Percentiles rank a stretch among this genome's conserved stretches.
Evolutionary conservation across 2,113 vertebrate genomes (phyloP).

Genomic region (Oncorhynchus gorbuscha): DNA sequence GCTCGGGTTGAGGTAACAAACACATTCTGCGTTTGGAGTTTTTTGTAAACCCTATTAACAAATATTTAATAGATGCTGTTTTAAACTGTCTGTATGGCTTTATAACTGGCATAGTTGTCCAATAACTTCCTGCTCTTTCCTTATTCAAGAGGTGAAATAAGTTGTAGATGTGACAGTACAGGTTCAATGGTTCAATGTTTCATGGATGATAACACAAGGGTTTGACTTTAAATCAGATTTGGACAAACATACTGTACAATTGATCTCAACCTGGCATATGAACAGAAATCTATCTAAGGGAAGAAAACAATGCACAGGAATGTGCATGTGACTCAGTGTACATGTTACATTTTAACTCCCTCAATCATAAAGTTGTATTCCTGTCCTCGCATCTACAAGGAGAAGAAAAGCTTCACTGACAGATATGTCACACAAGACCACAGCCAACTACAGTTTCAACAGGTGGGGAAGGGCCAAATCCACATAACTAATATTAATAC

Average conservation of each 20-base stretch:
- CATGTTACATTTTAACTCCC: slow-evolving; percentile 9
- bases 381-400: background rate
- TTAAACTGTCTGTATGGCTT: slow-evolving; percentile 25
- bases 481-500: slow-evolving; percentile 20
- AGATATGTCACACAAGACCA: slow-evolving; percentile 8
- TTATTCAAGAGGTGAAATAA: slow-evolving; percentile 20
- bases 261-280: background rate
- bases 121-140: slow-evolving; percentile 3
- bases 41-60: slow-evolving; percentile 20
- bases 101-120: slow-evolving; percentile 10
- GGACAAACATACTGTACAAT: slow-evolving; percentile 7
- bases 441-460: slow-evolving; percentile 19
- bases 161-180: background rate
- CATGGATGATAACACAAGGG: background rate
- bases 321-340: slow-evolving; percentile 23
- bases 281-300: slow-evolving; percentile 9
- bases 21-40: background rate
- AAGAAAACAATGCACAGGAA: slow-evolving; percentile 32
- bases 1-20: slow-evolving; percentile 18
- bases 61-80: background rate
- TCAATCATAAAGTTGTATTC: slow-evolving; percentile 8
- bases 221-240: background rate
- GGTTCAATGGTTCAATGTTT: background rate
- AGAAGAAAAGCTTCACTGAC: slow-evolving; percentile 8
- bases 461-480: slow-evolving; percentile 8